Evolutionary conservation across 1,140 invertebrate genomes (phyloP).

Genomic region (Hylaeus volcanicus): DNA sequence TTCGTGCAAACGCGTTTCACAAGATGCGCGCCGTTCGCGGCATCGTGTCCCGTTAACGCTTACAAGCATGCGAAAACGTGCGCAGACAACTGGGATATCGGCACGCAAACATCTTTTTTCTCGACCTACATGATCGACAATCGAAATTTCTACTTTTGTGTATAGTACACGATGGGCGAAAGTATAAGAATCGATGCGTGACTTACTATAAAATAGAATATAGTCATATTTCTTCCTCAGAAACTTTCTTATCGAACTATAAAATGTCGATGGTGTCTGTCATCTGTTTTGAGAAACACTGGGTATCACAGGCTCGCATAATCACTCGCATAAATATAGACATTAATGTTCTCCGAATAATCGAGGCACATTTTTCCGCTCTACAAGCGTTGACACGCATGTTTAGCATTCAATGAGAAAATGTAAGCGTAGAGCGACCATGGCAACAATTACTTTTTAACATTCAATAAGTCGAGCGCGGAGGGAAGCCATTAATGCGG

Average conservation of each 20-base stretch:
- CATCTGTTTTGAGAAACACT: not conserved
- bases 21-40: not conserved
- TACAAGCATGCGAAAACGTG: conserved; percentile 1
- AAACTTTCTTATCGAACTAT: too few species aligned
- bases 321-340: too few species aligned
- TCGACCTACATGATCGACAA: conserved; percentile 11
- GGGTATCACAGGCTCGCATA: too few species aligned
- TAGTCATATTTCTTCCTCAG: too few species aligned
- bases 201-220: too few species aligned
- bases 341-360: conserved; percentile 5
- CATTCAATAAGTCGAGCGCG: not conserved
- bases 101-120: conserved; percentile 14
- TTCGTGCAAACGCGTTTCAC: conserved; percentile 37
- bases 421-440: not conserved
- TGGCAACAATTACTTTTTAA: conserved; percentile 21
- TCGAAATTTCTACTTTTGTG: not conserved
- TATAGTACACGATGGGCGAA: not conserved
- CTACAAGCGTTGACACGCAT: conserved; percentile 32
- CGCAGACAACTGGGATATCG: not conserved
- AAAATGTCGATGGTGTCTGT: not conserved
- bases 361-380: conserved; percentile 18
- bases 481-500: not conserved
- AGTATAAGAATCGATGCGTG: too few species aligned
- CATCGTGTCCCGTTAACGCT: conserved; percentile 36
- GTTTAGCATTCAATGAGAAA: not conserved